Conservation (phyloP, 2,113 vertebrate genomes). For the Nibea coibor region DNA sequence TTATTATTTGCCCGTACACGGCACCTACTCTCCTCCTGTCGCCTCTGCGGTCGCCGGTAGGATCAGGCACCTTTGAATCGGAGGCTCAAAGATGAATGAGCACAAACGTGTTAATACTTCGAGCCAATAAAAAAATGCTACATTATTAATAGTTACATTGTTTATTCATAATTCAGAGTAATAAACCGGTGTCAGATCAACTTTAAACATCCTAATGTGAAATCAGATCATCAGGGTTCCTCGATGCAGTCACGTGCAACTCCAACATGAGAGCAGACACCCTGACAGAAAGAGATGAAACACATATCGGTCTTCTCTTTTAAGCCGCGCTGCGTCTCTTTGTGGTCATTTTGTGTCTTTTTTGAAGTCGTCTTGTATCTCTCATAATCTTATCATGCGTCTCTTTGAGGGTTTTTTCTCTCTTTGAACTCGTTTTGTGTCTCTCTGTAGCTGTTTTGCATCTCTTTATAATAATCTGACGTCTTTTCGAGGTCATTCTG, state of each 20-base stretch:
- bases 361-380: too few relatives aligned
- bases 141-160: background rate
- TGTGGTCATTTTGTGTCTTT: too few relatives aligned
- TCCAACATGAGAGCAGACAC: background rate
- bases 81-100: background rate
- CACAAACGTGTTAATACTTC: background rate
- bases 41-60: too few relatives aligned
- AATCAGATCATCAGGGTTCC: background rate
- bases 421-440: background rate
- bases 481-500: background rate
- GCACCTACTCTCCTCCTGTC: background rate
- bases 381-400: too few relatives aligned
- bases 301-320: background rate
- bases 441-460: too few relatives aligned
- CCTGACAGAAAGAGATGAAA: background rate
- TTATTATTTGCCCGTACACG: background rate
- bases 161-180: background rate
- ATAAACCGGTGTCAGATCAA: background rate
- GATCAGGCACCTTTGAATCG: background rate
- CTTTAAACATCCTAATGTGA: background rate
- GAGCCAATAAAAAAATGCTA: background rate
- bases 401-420: background rate
- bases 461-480: background rate
- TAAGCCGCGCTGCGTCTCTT: too few relatives aligned
- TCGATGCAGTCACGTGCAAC: background rate